These are phyloP conservation scores for Plestiodon gilberti DNA, from an alignment of 2,113 vertebrate genomes.

Conservation along the genomic window DNA sequence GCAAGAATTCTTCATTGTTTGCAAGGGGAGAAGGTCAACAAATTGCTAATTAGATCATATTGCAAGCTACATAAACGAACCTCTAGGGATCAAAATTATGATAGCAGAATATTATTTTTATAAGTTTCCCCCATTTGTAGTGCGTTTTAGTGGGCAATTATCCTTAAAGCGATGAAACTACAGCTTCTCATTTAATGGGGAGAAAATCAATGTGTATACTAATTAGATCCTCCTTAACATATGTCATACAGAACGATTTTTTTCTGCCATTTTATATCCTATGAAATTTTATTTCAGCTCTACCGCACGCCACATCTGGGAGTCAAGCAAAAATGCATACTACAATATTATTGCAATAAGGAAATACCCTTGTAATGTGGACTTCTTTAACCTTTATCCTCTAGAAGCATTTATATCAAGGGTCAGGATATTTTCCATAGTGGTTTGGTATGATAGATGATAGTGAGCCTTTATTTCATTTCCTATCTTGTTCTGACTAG, in stretches of 20 bases:
- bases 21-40: slow-evolving; percentile 25
- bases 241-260: slow-evolving; percentile 34
- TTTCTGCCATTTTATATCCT: slow-evolving; percentile 2
- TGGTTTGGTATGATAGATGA: background rate
- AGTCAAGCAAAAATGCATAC: background rate
- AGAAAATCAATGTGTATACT: slow-evolving; percentile 51
- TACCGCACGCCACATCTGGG: background rate
- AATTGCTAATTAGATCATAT: slow-evolving; percentile 55
- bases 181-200: slow-evolving; percentile 51
- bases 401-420: background rate
- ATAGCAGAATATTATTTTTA: slow-evolving; percentile 50
- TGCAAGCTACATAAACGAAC: slow-evolving; percentile 28
- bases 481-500: background rate
- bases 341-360: background rate
- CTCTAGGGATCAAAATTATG: slow-evolving; percentile 39
- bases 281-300: slow-evolving; percentile 18
- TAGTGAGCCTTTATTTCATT: no score
- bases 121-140: slow-evolving; percentile 35
- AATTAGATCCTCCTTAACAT: slow-evolving; percentile 54
- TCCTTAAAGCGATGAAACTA: slow-evolving; percentile 59
- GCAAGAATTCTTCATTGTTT: slow-evolving; percentile 36
- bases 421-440: no score
- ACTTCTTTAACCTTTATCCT: background rate
- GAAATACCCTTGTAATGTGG: background rate
- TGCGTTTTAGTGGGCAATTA: slow-evolving; percentile 65